These are phyloP conservation scores for Drosophila percnosoma DNA, from an alignment of 2,888 invertebrate species.

Conservation along the genomic window DNA sequence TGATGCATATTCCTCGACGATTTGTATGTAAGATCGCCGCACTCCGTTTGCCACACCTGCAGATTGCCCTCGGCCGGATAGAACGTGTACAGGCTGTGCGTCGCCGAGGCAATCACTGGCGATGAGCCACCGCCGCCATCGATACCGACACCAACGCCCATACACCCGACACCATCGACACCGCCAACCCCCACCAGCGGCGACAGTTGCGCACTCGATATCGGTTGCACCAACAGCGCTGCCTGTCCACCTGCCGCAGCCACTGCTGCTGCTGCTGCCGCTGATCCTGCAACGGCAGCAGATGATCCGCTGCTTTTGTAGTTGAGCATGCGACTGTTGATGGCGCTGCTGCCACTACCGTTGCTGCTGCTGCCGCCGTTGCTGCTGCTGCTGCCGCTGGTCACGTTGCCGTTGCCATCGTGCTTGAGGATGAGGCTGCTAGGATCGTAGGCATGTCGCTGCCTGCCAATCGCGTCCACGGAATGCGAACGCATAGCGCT, in stretches of 20 bases:
- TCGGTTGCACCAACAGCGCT: constrained; percentile 82
- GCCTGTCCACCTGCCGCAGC: constrained; percentile 74
- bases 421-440: constrained; percentile 82
- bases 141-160: constrained; percentile 67
- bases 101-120: constrained; percentile 84
- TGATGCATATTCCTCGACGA: constrained; percentile 84
- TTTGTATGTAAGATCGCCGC: constrained; percentile 84
- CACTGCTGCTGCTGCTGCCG: constrained; percentile 42
- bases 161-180: constrained; percentile 68
- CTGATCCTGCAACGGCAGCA: constrained; percentile 22
- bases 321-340: constrained; percentile 80
- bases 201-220: constrained; percentile 81
- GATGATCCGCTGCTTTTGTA: constrained; percentile 70
- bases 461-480: constrained; percentile 84
- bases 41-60: constrained; percentile 85
- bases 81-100: constrained; percentile 84
- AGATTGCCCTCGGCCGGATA: constrained; percentile 85
- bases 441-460: constrained; percentile 77
- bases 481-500: constrained; percentile 83
- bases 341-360: constrained; percentile 35
- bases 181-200: constrained; percentile 74
- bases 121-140: constrained; percentile 78
- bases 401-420: constrained; percentile 76
- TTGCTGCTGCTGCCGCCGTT: constrained; percentile 48
- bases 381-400: constrained; percentile 61